Evolutionary conservation across 1,140 invertebrate genomes (phyloP), one percentile per base, ranked within the genome.

Genomic region (Drosophila arawakana): DNA sequence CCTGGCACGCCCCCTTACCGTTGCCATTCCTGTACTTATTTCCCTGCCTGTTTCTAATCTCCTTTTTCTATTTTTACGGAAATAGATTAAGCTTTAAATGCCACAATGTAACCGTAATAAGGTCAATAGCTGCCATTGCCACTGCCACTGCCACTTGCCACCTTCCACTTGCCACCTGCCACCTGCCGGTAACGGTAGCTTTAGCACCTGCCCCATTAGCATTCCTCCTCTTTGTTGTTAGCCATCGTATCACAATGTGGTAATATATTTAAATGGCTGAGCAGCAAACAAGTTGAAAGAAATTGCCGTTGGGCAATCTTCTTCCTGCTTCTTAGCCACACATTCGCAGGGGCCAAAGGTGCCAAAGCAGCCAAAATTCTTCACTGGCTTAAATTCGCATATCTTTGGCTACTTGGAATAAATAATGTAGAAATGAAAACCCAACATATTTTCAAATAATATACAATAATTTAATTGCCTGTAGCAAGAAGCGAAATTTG

Each of bases 61-160:
- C 30, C 15, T 6, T 18, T 13, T 46, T 18, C 9, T 15, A 10
- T 10, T 35, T 34, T 43, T 72, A 59, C 71, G 71, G 34, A 69
- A 69, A 73, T 69, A 73, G 71, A 73, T 73, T 73, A 73, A 73
- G 71, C 71, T 61, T 69, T 69, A 73, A 69, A 68, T 73, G 71
- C 65, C 71, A 49, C 57, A 73, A 73, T 69, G 57, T 73, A 73
- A 73, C 47, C 71, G 65, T 69, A 73, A 73, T 73, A 61, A 46
- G 71, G 71, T 73, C 71, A 73, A 73, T 73, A 69, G 71, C 65
- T 55, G 49, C 52, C 52, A 49, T n/a, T 41, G 18, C 30, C 43
- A 41, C 35, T 34, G 50, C 25, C 50, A 35, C 50, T 15, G 34
- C 8, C 15, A 10, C 18, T n/a, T 21, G 46, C 18, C 7, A 10